Evolutionary conservation across 2,888 invertebrate genomes (phyloP).

Genomic region (Platycheirus rosarum): DNA sequence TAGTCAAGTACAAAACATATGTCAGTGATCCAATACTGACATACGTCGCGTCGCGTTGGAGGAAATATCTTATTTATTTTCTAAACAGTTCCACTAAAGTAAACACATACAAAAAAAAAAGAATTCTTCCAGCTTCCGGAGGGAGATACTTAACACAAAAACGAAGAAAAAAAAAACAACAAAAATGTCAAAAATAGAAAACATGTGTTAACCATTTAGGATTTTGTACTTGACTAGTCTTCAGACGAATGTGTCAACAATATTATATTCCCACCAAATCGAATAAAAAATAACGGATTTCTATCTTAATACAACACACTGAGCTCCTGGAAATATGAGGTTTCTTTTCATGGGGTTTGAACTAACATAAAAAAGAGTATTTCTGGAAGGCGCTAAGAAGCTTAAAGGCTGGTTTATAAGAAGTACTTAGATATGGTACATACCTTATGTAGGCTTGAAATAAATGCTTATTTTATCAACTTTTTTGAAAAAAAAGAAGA

Average conservation of each 20-base stretch:
- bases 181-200: constrained; percentile 64
- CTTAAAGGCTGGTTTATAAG: too few species aligned
- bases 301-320: too few species aligned
- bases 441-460: too few species aligned
- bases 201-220: constrained; percentile 64
- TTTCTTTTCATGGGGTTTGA: too few species aligned
- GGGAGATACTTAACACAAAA: not conserved
- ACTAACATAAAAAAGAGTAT: too few species aligned
- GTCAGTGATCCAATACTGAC: not conserved
- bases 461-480: too few species aligned
- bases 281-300: too few species aligned
- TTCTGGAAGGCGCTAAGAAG: too few species aligned
- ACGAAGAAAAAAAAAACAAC: not conserved
- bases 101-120: constrained; percentile 3
- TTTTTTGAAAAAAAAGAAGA: too few species aligned
- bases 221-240: constrained; percentile 64
- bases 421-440: too few species aligned
- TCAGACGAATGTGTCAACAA: constrained; percentile 29
- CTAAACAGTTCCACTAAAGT: constrained; percentile 48
- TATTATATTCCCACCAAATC: not conserved
- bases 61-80: constrained; percentile 35
- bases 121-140: constrained; percentile 40
- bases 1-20: not conserved
- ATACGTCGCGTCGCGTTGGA: not conserved
- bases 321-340: too few species aligned